These are phyloP conservation scores for Himalopsyche phryganea DNA, from an alignment of 1,140 invertebrate species.

Conservation along the genomic window DNA sequence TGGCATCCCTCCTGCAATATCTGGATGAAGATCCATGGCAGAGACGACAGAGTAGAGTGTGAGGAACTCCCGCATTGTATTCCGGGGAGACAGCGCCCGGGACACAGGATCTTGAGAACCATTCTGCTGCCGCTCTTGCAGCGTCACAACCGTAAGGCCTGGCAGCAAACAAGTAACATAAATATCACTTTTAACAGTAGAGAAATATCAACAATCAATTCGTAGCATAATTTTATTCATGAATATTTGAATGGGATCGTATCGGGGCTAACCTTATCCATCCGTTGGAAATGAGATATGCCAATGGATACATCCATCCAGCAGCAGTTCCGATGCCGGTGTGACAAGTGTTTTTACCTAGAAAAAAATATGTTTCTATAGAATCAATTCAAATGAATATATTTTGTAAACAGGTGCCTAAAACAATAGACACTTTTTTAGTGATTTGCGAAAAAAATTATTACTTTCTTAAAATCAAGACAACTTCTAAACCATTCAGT, in stretches of 20 bases:
- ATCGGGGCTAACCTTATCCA: slow-evolving; percentile 72
- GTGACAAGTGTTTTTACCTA: slow-evolving; percentile 83
- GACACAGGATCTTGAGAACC: slow-evolving; percentile 88
- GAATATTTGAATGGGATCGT: too few species aligned
- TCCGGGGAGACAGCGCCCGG: slow-evolving; percentile 83
- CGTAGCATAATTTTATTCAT: not conserved
- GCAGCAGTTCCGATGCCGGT: slow-evolving; percentile 88
- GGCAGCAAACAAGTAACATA: slow-evolving; percentile 8
- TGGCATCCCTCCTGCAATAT: slow-evolving; percentile 79
- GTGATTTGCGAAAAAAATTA: too few species aligned
- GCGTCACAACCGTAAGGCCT: slow-evolving; percentile 89
- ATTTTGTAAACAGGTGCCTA: too few species aligned
- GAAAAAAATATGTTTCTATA: slow-evolving; percentile 23
- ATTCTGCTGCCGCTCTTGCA: slow-evolving; percentile 82
- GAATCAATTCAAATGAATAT: too few species aligned
- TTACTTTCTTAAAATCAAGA: too few species aligned
- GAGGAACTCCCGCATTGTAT: slow-evolving; percentile 75
- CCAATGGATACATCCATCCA: slow-evolving; percentile 93
- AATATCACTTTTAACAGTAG: too few species aligned
- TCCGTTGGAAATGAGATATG: slow-evolving; percentile 87
- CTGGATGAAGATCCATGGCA: slow-evolving; percentile 84
- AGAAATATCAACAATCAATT: too few species aligned
- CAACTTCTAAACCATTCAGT: too few species aligned
- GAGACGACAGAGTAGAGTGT: slow-evolving; percentile 89
- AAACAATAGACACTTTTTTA: too few species aligned